A percentile compares a stretch with the other conserved stretches of the same genome.
Conservation (phyloP, 2,888 invertebrate species). For the Scotopteryx bipunctaria region DNA sequence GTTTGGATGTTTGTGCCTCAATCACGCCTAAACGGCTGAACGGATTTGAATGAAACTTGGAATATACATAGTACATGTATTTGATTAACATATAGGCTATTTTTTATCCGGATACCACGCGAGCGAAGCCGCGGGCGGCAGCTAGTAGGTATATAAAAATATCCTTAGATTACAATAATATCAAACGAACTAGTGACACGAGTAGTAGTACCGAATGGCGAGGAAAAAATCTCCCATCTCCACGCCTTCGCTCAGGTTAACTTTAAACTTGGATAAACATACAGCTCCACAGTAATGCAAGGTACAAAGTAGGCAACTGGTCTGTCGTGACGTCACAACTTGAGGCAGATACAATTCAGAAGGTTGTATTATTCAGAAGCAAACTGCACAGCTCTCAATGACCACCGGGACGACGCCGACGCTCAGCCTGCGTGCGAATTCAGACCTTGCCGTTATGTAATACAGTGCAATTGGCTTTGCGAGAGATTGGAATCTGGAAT, state of each 20-base stretch:
- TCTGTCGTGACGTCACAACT: conserved; percentile 18
- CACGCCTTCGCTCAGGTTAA: background rate
- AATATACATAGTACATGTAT: no score
- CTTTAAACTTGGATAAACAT: conserved; percentile 5
- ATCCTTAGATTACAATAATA: no score
- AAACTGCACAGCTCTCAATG: conserved; percentile 20
- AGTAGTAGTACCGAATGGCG: no score
- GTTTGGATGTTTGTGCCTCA: no score
- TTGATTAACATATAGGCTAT: no score
- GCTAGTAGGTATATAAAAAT: no score
- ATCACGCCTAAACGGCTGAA: no score
- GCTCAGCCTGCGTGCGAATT: background rate
- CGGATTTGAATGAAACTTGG: no score
- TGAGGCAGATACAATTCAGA: conserved; percentile 9
- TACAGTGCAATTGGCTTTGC: conserved; percentile 1
- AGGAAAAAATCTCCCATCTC: no score
- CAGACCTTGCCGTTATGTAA: background rate
- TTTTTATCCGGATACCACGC: no score
- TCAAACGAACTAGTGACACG: no score
- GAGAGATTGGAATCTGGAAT: background rate
- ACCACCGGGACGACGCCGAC: conserved; percentile 5
- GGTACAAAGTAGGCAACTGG: conserved; percentile 8
- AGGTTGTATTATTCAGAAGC: conserved; percentile 26
- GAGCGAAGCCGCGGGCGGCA: no score
- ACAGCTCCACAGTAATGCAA: background rate